A percentile compares a stretch with the other conserved stretches of the same genome.
phyloP scores from a whole-genome alignment of 1,140 invertebrate genomes.

The Drosophila pruinosa region DNA sequence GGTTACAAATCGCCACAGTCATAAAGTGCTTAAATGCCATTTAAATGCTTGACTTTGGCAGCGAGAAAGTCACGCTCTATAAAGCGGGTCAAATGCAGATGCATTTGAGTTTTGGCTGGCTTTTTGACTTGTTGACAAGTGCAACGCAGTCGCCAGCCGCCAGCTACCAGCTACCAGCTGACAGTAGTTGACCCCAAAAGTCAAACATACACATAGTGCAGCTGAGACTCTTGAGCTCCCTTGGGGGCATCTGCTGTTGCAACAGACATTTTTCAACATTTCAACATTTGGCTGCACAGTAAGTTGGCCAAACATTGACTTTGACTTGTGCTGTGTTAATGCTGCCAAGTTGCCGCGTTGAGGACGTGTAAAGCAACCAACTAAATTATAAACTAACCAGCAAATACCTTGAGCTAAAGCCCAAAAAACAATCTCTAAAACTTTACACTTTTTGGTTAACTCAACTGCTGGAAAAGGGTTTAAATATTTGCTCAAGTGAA shows the following conservation, averaged over 20 bases:
- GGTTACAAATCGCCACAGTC: constrained; percentile 67
- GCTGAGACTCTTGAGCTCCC: constrained; percentile 17
- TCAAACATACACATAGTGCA: constrained; percentile 25
- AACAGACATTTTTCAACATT: constrained; percentile 64
- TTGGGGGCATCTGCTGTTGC: constrained; percentile 38
- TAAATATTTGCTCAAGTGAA: constrained; percentile 47
- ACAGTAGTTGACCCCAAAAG: constrained; percentile 6
- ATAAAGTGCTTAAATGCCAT: constrained; percentile 72
- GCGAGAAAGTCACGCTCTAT: background rate
- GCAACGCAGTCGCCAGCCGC: background rate
- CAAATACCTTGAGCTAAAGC: background rate
- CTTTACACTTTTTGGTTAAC: background rate
- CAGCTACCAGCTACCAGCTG: constrained; percentile 13
- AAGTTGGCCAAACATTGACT: constrained; percentile 65
- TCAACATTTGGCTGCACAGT: constrained; percentile 5
- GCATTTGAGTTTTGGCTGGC: too few species aligned
- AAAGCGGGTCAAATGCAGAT: constrained; percentile 49
- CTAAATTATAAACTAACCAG: background rate
- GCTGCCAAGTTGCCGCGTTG: constrained; percentile 20
- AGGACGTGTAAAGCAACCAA: background rate
- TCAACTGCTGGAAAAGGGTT: constrained; percentile 1
- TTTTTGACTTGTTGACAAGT: too few species aligned
- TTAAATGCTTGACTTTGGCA: constrained; percentile 66
- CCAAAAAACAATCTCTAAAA: background rate
- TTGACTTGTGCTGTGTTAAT: constrained; percentile 58